These are phyloP conservation scores for Pseudorasbora parva DNA, from an alignment of 2,113 vertebrate species.

Conservation along the genomic window DNA sequence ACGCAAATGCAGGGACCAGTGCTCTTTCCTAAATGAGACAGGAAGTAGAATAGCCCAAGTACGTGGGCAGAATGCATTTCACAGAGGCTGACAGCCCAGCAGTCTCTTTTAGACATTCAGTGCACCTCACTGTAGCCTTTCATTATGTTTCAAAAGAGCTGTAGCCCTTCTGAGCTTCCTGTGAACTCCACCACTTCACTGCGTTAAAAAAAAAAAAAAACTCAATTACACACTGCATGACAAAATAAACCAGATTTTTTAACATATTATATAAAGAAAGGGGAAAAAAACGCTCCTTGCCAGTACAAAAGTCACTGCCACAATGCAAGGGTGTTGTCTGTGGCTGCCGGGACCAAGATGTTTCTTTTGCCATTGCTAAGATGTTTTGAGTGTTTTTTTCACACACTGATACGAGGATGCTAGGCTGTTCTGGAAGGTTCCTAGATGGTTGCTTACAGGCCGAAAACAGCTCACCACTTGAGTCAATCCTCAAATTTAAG, in stretches of 20 bases:
- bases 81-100: conserved; percentile 41
- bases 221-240: conserved; percentile 15
- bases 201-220: conserved; percentile 9
- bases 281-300: background rate
- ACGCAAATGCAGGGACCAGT: conserved; percentile 32
- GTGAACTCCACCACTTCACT: conserved; percentile 31
- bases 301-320: background rate
- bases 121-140: conserved; percentile 49
- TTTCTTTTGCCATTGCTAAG: background rate
- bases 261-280: background rate
- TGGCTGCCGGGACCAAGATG: background rate
- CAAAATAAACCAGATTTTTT: conserved; percentile 13
- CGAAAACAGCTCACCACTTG: background rate
- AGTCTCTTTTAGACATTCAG: conserved; percentile 47
- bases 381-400: background rate
- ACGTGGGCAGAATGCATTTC: conserved; percentile 51
- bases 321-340: background rate
- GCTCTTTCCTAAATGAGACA: conserved; percentile 43
- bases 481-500: background rate
- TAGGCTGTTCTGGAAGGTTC: background rate
- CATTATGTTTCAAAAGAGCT: conserved; percentile 55
- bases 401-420: background rate
- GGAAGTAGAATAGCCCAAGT: conserved; percentile 38
- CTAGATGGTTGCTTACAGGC: background rate
- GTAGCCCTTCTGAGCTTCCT: conserved; percentile 54